Percentiles rank a stretch among this genome's conserved stretches.
These are phyloP conservation scores for Erynnis tages DNA, from an alignment of 2,888 invertebrate species.

Conservation along the genomic window DNA sequence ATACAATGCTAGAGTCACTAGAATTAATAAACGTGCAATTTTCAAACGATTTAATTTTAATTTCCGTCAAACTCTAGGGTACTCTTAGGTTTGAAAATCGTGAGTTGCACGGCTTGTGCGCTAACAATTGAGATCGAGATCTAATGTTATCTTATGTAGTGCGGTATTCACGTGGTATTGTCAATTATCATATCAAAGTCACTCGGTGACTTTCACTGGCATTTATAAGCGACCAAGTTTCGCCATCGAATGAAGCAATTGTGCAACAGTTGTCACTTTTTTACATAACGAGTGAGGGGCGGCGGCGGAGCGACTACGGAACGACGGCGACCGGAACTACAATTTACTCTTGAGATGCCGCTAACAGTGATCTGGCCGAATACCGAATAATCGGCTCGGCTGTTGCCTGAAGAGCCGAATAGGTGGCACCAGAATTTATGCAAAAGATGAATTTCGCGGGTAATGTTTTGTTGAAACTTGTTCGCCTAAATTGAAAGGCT, in stretches of 20 bases:
- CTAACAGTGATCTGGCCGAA: background rate
- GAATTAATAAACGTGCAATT: no score
- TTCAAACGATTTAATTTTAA: no score
- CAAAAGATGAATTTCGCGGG: no score
- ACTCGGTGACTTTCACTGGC: conserved; percentile 77
- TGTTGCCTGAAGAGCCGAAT: no score
- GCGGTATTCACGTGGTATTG: conserved; percentile 39
- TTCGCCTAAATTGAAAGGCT: no score
- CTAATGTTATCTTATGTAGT: conserved; percentile 34
- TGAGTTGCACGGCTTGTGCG: no score
- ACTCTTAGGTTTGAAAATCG: no score
- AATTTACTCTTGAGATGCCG: background rate
- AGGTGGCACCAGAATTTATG: no score
- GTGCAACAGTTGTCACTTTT: conserved; percentile 77
- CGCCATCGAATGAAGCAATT: conserved; percentile 76
- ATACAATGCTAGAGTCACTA: no score
- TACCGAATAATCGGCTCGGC: no score
- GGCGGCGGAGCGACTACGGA: background rate
- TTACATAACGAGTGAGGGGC: conserved; percentile 64
- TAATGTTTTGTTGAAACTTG: no score
- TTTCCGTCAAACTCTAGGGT: no score
- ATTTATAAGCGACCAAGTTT: conserved; percentile 72
- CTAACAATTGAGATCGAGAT: background rate
- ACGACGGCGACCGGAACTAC: conserved; percentile 23
- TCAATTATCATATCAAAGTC: conserved; percentile 67